These are phyloP conservation scores for Drosophila lowei DNA, from an alignment of 1,140 invertebrate genomes.

Conservation along the genomic window DNA sequence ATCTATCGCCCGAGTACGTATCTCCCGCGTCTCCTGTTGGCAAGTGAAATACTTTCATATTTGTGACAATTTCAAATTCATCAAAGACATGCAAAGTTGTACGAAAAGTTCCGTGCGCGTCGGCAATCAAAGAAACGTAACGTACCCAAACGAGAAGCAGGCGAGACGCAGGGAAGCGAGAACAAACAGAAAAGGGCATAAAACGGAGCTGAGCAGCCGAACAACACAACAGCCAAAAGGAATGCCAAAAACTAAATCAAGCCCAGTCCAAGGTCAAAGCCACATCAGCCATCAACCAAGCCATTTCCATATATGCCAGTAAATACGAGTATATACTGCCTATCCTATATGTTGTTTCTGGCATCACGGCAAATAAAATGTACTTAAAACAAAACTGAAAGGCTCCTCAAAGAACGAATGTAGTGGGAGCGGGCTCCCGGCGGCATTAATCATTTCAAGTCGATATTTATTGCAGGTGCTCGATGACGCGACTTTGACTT, in stretches of 20 bases:
- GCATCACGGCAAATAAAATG: conserved; percentile 59
- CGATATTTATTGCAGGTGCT: conserved; percentile 63
- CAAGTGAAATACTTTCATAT: conserved; percentile 78
- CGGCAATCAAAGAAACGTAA: conserved; percentile 75
- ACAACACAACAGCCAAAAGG: conserved; percentile 24
- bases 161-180: conserved; percentile 13
- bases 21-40: conserved; percentile 34
- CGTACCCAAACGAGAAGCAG: conserved; percentile 38
- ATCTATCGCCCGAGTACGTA: neutral
- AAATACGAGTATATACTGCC: conserved; percentile 15
- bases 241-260: conserved; percentile 68
- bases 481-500: conserved; percentile 21
- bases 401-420: conserved; percentile 3
- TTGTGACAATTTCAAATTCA: conserved; percentile 82
- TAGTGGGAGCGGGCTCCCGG: neutral
- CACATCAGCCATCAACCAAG: conserved; percentile 21
- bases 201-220: conserved; percentile 13
- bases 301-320: conserved; percentile 17
- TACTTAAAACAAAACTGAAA: conserved; percentile 67
- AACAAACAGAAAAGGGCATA: conserved; percentile 69
- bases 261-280: conserved; percentile 66
- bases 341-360: conserved; percentile 3
- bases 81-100: conserved; percentile 79
- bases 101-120: conserved; percentile 67
- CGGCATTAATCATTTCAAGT: conserved; percentile 71